A percentile compares a stretch with the other conserved stretches of the same genome.
These are phyloP conservation scores for Drosophila paramelanica DNA, from an alignment of 2,888 invertebrate genomes.

Conservation along the genomic window DNA sequence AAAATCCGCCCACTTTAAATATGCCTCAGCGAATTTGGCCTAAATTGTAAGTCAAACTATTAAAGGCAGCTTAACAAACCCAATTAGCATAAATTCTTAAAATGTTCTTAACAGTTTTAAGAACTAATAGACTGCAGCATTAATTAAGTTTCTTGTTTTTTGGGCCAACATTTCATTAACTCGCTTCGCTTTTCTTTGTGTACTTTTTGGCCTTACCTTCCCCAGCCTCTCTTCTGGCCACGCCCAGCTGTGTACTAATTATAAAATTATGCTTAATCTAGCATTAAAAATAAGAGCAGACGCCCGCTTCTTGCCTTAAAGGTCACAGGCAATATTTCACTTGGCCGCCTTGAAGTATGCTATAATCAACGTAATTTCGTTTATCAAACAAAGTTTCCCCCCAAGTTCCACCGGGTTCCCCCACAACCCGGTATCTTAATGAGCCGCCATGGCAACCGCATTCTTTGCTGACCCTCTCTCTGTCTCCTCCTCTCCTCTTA, in stretches of 20 bases:
- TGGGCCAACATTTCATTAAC: conserved; percentile 19
- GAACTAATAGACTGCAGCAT: conserved; percentile 19
- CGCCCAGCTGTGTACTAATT: conserved; percentile 53
- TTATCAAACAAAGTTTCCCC: conserved; percentile 32
- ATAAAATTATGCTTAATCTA: conserved; percentile 76
- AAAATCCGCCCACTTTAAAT: too few relatives aligned
- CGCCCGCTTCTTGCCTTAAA: conserved; percentile 18
- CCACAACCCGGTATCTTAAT: conserved; percentile 27
- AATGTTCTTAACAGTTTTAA: conserved; percentile 3
- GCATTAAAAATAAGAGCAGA: conserved; percentile 45
- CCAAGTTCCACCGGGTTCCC: background rate
- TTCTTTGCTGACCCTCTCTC: background rate
- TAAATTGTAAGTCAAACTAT: conserved; percentile 3
- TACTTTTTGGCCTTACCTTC: conserved; percentile 1
- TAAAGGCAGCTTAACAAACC: conserved; percentile 2
- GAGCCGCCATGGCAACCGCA: conserved; percentile 29
- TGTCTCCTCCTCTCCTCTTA: background rate
- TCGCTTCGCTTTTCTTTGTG: conserved; percentile 22
- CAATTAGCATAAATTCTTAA: conserved; percentile 22
- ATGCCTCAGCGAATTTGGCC: background rate
- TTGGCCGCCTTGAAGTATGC: conserved; percentile 52
- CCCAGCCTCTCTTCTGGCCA: conserved; percentile 1
- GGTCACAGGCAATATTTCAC: conserved; percentile 64
- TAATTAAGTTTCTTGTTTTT: conserved; percentile 22
- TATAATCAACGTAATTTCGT: conserved; percentile 60